Base-by-base conservation (phyloP, 2,888 invertebrate species). In the Bugulina stolonifera region DNA sequence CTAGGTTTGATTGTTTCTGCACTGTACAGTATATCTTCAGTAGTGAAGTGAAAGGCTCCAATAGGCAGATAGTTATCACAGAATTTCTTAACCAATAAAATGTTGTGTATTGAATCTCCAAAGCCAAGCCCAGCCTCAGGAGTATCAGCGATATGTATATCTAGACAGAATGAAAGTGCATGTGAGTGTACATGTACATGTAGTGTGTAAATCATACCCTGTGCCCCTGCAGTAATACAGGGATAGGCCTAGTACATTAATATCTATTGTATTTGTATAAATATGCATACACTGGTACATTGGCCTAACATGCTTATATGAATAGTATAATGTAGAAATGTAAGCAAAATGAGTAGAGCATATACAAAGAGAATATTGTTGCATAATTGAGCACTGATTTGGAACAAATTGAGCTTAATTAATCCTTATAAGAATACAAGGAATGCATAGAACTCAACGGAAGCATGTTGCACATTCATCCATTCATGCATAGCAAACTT, bases 1-100 rank as follows among this genome's bases (percentile, higher is more conserved):
- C 95, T 95, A 82, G 91, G 91, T 74, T 91, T 92, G 76, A 93
- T 91, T 80, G 93, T 92, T 91, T 93, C 93, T 84, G 93, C 89
- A 89, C 94, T 91, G 82, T 94, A 95, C 54, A 94, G 91, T 77
- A 96, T 90, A 85, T 97, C 96, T 85, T 96, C 95, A n/a, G 93
- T 92, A 86, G 91, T 89, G 89, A 96, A 91, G 85, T 94, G 94
- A 87, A 94, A 94, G 83, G 93, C 91, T 81, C 91, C 90, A 83
- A 91, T 90, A 79, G 94, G 93, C 84, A 95, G 88, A 84, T 91
- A 89, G 81, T 89, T 89, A 80, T 89, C 88, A 83, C 94, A 94
- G 87, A 96, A 95, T 82, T 91, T 89, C 84, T 91, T 89, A 75
- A 96, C 91, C 81, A 94, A 88, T 84, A 91, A 89, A 72, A 96